Conservation (phyloP, 2,797 vertebrate species). For the Halcyon badia region DNA sequence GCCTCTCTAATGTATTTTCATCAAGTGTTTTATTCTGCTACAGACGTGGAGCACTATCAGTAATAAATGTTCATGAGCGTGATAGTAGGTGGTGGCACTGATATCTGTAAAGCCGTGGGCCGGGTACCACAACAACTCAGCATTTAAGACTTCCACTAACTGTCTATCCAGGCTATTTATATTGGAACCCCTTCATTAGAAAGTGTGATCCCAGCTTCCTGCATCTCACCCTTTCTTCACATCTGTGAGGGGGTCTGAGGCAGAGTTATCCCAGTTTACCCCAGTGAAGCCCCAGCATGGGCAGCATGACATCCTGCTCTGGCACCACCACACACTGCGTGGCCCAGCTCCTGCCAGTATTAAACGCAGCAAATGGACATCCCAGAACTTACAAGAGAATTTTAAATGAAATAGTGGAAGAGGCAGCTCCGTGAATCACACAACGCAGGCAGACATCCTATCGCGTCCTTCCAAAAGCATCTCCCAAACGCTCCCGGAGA, state of each 20-base stretch:
- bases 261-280: neutral
- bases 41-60: neutral
- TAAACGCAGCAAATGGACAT: fast-evolving
- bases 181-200: neutral
- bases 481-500: fast-evolving
- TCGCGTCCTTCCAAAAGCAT: neutral
- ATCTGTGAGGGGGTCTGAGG: neutral
- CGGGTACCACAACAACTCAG: neutral
- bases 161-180: neutral
- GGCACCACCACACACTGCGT: neutral
- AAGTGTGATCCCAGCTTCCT: neutral
- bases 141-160: neutral
- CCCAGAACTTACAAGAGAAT: neutral
- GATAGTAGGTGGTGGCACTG: neutral
- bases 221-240: neutral
- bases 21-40: neutral
- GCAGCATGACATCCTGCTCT: neutral
- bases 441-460: neutral
- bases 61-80: neutral
- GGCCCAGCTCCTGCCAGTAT: neutral
- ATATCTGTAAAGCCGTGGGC: neutral
- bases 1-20: neutral
- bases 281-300: neutral
- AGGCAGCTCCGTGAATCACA: neutral
- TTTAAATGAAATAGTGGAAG: neutral